Conservation (phyloP, 2,888 invertebrate species). For the Papilio demoleus region DNA sequence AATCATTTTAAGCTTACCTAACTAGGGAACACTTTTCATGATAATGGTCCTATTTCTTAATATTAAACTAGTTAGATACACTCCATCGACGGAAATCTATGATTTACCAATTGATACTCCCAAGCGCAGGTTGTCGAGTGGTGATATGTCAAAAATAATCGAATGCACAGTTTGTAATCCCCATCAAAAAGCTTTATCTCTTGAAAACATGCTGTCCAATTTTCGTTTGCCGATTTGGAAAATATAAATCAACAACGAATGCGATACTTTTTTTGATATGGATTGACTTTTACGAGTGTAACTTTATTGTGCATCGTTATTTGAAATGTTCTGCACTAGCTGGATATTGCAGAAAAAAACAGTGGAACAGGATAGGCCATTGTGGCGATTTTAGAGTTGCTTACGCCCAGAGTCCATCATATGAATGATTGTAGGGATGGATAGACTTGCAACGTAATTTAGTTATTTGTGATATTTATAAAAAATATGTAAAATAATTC, state of each 20-base stretch:
- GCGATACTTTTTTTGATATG: neutral
- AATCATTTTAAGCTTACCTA: too few species aligned
- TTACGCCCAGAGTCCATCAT: too few species aligned
- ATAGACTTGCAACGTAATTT: neutral
- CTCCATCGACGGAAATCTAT: too few species aligned
- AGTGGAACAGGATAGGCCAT: too few species aligned
- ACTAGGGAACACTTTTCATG: too few species aligned
- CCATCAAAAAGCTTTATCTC: constrained; percentile 35
- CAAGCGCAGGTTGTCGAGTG: neutral
- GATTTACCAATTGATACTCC: too few species aligned
- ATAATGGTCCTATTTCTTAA: too few species aligned
- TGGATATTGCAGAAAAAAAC: too few species aligned
- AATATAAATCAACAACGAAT: constrained; percentile 8
- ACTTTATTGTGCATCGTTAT: neutral
- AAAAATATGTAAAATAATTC: constrained; percentile 3
- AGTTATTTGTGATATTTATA: neutral
- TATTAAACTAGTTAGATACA: too few species aligned
- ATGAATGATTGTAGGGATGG: too few species aligned
- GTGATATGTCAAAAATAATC: constrained; percentile 19
- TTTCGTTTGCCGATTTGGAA: constrained; percentile 24
- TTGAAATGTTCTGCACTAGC: too few species aligned
- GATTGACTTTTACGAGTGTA: neutral
- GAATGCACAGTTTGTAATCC: constrained; percentile 24
- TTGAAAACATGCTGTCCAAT: constrained; percentile 14
- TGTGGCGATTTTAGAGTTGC: too few species aligned